Percentiles rank a stretch among this genome's conserved stretches.
Conservation (phyloP, 2,113 vertebrate species). For the Actenoides lindsayi region DNA sequence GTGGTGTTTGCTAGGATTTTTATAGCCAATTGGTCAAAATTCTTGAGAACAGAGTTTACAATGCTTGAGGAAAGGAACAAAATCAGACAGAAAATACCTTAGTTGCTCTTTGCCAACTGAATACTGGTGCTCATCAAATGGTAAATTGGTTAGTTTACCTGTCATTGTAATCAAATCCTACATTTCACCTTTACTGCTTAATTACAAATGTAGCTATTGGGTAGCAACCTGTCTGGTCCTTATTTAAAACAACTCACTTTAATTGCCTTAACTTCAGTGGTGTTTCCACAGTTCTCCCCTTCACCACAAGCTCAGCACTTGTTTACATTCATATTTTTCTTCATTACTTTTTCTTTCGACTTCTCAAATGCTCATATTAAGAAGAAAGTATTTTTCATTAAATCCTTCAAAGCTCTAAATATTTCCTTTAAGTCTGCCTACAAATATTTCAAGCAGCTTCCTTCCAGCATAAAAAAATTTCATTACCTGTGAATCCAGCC, state of each 20-base stretch:
- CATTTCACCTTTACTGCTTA: too few species aligned
- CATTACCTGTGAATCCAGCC: not conserved
- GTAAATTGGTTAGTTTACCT: not conserved
- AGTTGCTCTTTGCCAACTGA: not conserved
- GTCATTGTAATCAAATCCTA: too few species aligned
- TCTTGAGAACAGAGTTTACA: not conserved
- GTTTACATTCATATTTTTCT: not conserved
- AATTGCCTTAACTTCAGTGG: not conserved
- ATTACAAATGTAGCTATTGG: not conserved
- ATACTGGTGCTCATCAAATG: not conserved
- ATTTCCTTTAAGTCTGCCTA: not conserved
- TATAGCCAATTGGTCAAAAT: accelerated
- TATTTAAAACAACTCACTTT: not conserved
- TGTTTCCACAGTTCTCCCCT: not conserved
- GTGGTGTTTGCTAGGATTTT: not conserved
- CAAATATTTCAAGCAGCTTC: not conserved
- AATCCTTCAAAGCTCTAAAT: not conserved
- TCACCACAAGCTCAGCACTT: not conserved
- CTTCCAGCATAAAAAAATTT: not conserved
- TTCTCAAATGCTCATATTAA: not conserved
- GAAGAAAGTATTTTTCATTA: not conserved
- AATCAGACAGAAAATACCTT: not conserved
- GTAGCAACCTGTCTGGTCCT: not conserved
- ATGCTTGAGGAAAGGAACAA: not conserved
- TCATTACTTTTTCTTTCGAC: not conserved